These are phyloP conservation scores for Tylochromis polylepis DNA, from an alignment of 2,113 vertebrate genomes.

Conservation along the genomic window DNA sequence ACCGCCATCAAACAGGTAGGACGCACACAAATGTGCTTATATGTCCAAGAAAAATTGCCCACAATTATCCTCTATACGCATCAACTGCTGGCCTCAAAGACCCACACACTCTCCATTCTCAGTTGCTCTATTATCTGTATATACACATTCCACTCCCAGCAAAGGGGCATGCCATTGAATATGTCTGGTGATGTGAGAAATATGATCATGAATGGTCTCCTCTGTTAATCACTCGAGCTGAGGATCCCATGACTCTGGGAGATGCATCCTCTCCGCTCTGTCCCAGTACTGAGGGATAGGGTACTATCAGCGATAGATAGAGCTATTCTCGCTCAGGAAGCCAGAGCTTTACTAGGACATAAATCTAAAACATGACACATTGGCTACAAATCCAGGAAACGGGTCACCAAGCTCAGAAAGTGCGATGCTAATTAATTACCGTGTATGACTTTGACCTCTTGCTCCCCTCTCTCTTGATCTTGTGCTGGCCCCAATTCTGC, in stretches of 20 bases:
- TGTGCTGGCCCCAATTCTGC: background rate
- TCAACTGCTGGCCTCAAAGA: background rate
- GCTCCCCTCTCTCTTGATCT: background rate
- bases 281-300: constrained; percentile 15
- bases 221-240: constrained; percentile 65
- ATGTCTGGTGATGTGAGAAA: constrained; percentile 72
- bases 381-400: constrained; percentile 46
- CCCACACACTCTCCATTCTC: background rate
- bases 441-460: constrained; percentile 37
- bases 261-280: constrained; percentile 26
- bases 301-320: constrained; percentile 57
- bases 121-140: constrained; percentile 41
- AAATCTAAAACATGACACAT: constrained; percentile 50
- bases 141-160: constrained; percentile 55
- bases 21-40: constrained; percentile 17
- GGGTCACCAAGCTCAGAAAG: constrained; percentile 47
- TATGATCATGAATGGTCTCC: constrained; percentile 69
- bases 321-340: constrained; percentile 36
- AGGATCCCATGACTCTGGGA: constrained; percentile 36
- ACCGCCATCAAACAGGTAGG: constrained; percentile 97
- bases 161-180: constrained; percentile 62
- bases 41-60: constrained; percentile 21
- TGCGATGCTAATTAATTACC: constrained; percentile 55
- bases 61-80: background rate
- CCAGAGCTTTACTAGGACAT: constrained; percentile 38